Conservation (phyloP, 2,113 vertebrate species). For the Upupa epops region DNA sequence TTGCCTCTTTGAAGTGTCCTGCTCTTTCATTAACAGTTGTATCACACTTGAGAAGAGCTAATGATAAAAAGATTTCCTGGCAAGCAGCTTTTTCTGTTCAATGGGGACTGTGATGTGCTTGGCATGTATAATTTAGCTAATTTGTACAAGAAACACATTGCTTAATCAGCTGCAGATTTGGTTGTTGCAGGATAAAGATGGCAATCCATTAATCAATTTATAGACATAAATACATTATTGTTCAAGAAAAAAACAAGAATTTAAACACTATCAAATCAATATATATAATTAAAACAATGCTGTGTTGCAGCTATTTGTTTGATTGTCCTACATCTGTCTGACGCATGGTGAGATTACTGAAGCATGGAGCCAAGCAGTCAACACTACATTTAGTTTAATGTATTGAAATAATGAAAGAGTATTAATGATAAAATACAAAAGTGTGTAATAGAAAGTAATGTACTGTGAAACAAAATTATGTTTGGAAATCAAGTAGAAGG, state of each 20-base stretch:
- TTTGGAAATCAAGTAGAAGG: constrained; percentile 51
- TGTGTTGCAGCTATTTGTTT: constrained; percentile 45
- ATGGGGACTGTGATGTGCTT: constrained; percentile 10
- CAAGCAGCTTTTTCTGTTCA: constrained; percentile 42
- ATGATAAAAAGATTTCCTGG: constrained; percentile 53
- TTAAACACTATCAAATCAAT: constrained; percentile 64
- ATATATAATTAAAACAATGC: constrained; percentile 70
- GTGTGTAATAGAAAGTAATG: constrained; percentile 72
- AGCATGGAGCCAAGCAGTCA: constrained; percentile 44
- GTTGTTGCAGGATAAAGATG: constrained; percentile 74
- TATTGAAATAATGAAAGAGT: constrained; percentile 64
- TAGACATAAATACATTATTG: constrained; percentile 74
- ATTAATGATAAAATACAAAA: constrained; percentile 67
- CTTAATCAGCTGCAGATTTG: constrained; percentile 70
- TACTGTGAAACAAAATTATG: constrained; percentile 73
- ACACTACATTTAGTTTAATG: constrained; percentile 55
- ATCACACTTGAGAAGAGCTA: constrained; percentile 10
- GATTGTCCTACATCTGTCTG: constrained; percentile 51
- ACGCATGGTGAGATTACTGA: constrained; percentile 34
- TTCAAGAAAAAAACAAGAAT: constrained; percentile 73
- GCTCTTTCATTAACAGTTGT: neutral
- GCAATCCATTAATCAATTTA: constrained; percentile 81
- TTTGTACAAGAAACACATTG: constrained; percentile 78
- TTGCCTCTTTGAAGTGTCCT: neutral
- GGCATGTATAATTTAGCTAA: constrained; percentile 66